phyloP scores from a whole-genome alignment of 2,797 vertebrate genomes.

The Anomalospiza imberbis region DNA sequence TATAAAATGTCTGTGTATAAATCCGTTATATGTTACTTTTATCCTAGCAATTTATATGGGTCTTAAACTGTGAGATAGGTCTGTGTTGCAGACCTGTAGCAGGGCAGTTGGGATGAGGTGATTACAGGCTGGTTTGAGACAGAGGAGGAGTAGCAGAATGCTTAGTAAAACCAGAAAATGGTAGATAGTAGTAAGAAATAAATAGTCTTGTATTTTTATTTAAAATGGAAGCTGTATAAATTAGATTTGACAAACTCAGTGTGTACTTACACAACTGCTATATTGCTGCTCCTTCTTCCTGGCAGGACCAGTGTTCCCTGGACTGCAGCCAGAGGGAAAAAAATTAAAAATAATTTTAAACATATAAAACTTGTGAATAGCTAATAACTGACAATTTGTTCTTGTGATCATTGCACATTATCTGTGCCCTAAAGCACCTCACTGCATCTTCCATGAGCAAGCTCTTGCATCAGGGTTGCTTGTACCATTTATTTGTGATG shows the following conservation, averaged over 20 bases:
- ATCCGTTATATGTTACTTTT: background rate
- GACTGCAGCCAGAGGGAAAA: background rate
- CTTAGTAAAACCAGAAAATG: background rate
- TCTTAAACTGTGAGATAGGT: background rate
- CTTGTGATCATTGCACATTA: background rate
- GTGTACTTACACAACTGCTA: background rate
- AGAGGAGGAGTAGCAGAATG: background rate
- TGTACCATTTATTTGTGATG: background rate
- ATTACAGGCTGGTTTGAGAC: background rate
- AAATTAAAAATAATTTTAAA: background rate
- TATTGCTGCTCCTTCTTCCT: background rate
- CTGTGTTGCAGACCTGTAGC: background rate
- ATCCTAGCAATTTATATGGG: background rate
- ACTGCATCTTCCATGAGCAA: background rate
- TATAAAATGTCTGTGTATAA: background rate
- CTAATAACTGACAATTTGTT: background rate
- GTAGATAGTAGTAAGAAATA: background rate
- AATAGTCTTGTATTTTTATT: background rate
- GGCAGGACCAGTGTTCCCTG: background rate
- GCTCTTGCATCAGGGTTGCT: background rate
- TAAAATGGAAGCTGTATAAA: background rate
- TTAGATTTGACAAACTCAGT: background rate
- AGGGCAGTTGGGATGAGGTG: background rate
- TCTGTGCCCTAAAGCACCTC: background rate
- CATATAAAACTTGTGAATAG: background rate